Conservation (phyloP, 2,888 invertebrate species). For the Aphodius sticticus region DNA sequence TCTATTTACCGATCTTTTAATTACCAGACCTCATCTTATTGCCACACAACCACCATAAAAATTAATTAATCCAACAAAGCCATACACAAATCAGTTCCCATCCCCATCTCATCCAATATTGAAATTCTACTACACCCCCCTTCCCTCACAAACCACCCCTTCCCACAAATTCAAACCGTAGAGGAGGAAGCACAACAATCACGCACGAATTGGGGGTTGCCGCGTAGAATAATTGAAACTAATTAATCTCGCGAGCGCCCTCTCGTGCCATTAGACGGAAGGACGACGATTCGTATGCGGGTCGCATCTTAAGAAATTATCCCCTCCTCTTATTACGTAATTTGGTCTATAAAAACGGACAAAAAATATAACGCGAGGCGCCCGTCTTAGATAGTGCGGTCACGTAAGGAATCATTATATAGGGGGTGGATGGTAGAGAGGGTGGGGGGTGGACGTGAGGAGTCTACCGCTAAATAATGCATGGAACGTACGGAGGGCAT, state of each 20-base stretch:
- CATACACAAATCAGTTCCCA: neutral
- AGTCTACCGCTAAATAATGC: neutral
- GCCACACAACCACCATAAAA: neutral
- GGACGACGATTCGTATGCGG: neutral
- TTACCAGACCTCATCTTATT: neutral
- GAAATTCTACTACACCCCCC: neutral
- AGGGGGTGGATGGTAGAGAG: neutral
- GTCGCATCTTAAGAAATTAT: neutral
- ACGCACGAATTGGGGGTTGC: neutral
- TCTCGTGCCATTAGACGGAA: neutral
- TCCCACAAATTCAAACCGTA: neutral
- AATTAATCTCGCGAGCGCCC: neutral
- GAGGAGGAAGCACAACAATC: neutral
- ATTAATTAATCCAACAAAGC: neutral
- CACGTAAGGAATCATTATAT: conserved; percentile 4
- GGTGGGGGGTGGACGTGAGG: neutral
- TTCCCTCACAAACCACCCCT: neutral
- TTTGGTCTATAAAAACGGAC: neutral
- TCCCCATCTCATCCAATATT: neutral
- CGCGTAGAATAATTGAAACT: conserved; percentile 4
- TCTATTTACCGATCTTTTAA: neutral
- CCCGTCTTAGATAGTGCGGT: neutral
- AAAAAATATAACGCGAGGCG: neutral
- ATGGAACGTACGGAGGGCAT: neutral
- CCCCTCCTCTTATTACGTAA: conserved; percentile 4